Conservation (phyloP, 2,113 vertebrate genomes). For the Felis catus region F.catus_Fca126_mat1.0 CM031414.1:37041001-37041500, state of each 20-base stretch:
- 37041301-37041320: not conserved
- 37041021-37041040: not conserved
- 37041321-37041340: not conserved
- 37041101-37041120: not conserved
- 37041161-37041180: not conserved
- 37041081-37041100: not conserved
- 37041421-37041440: not conserved
- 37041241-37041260: not conserved
- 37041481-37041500: not conserved
- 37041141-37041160: not conserved
- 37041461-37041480: not conserved
- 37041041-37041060: not conserved
- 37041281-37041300: not conserved
- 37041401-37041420: not conserved
- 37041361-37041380: not conserved
- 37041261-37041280: not conserved
- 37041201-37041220: rapidly evolving
- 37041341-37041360: not conserved
- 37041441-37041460: not conserved
- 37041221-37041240: not conserved
- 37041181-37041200: not conserved
- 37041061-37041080: not conserved
- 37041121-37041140: not conserved
- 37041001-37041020: not conserved
- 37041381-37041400: not conserved